These are phyloP conservation scores for Spongia lamella DNA, from an alignment of 37 sponge, comb jelly and placozoan genomes.

Conservation along the genomic window DNA sequence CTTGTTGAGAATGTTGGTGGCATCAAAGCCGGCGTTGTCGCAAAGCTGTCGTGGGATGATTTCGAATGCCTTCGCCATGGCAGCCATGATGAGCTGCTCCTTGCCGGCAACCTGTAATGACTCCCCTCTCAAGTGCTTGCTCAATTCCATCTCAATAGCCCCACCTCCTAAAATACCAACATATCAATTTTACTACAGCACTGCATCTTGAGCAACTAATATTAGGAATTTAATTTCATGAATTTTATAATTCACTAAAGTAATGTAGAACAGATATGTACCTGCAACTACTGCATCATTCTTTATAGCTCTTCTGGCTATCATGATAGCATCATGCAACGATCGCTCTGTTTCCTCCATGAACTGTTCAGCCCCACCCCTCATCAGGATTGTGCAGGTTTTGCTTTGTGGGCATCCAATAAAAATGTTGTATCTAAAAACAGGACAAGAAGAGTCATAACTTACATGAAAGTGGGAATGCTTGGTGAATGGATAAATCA, in stretches of 20 bases:
- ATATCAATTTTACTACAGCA: no score
- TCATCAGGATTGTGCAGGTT: constrained; percentile 95
- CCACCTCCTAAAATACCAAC: constrained; percentile 99
- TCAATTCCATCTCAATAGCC: constrained; percentile 98
- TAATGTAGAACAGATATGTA: no score
- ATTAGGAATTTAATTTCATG: no score
- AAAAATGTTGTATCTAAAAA: constrained; percentile 91
- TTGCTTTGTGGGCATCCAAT: constrained; percentile 93
- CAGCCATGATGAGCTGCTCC: constrained; percentile 94
- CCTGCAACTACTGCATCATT: constrained; percentile 97
- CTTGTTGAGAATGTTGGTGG: constrained; percentile 91
- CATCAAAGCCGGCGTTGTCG: constrained; percentile 99
- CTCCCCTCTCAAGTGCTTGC: constrained; percentile 85
- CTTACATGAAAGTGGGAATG: neutral
- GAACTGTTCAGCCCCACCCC: constrained; percentile 99
- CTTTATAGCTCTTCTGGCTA: constrained; percentile 95
- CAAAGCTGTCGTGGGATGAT: constrained; percentile 97
- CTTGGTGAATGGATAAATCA: neutral
- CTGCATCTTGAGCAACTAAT: no score
- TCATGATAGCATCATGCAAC: constrained; percentile 99
- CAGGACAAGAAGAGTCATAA: neutral
- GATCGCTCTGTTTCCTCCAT: constrained; percentile 99
- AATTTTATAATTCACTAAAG: no score
- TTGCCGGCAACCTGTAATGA: constrained; percentile 92
- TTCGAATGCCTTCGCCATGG: constrained; percentile 94